Evolutionary conservation across 2,888 invertebrate species (phyloP), one percentile per base, ranked within the genome.

Genomic region (Congeria kusceri): DNA sequence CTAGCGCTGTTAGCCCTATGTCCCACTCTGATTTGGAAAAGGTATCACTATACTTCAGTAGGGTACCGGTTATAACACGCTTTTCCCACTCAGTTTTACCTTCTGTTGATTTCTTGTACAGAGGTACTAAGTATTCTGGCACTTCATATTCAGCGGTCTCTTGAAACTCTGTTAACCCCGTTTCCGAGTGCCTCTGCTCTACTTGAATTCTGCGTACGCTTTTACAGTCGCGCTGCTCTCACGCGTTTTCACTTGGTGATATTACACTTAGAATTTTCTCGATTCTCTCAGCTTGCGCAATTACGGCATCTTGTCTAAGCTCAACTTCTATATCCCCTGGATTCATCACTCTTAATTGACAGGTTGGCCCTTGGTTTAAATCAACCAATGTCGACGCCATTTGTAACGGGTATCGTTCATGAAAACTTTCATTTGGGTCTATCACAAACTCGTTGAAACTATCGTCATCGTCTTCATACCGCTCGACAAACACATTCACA

Each of bases 1-100:
- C 56, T 13, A 75, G 25, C 28, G 68, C n/a, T 9, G 77, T 72
- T 3, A 65, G 39, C 23, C 77, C 77, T 25, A 81, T 46, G 66
- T 81, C 77, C 65, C 62, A 56, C 1, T 81, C 81, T 61, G 46
- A 20, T 39, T 69, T 77, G 4, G 81, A 77, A 32, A 81, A 81
- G 1, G 61, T 44, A 28, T 77, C 61, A 27, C 63, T 18, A 57
- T 64, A 64, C 25, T 61, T 56, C 5, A 4, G n/a, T 5, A 77
- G 63, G 0, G 66, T 15, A 7, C 58, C 28, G 20, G 77, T 66
- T 20, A 81, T 53, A 20, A 25, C 61, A 9, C 44, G 32, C 39
- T 59, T 63, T 46, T 77, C 71, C 9, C 13, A 3, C 25, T 18
- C 5, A n/a, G 5, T 29, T 66, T 44, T 66, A 15, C 39, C 39